Conservation (phyloP, 2,888 invertebrate species). For the Actias luna region DNA sequence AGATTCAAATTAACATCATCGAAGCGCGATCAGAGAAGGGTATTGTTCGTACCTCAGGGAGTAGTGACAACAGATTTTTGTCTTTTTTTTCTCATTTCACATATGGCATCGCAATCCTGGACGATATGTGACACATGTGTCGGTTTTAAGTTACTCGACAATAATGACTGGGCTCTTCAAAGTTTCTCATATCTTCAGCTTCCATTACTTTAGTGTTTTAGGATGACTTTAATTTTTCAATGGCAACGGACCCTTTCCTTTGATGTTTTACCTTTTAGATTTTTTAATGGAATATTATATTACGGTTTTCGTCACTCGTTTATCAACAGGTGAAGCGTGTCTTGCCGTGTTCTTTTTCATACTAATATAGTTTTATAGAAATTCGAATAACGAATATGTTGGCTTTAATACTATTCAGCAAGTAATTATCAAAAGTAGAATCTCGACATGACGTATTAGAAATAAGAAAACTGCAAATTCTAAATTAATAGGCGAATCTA, state of each 20-base stretch:
- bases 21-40: conserved; percentile 49
- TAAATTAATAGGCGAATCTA: no score
- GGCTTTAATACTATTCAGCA: no score
- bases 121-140: conserved; percentile 81
- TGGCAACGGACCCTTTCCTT: conserved; percentile 65
- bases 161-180: conserved; percentile 75
- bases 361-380: not conserved
- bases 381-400: not conserved
- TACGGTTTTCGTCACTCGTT: conserved; percentile 34
- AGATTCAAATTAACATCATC: conserved; percentile 46
- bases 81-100: conserved; percentile 75
- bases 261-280: conserved; percentile 61
- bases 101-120: conserved; percentile 81
- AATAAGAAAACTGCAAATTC: no score
- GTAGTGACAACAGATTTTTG: conserved; percentile 80
- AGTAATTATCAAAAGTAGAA: no score
- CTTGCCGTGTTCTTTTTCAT: conserved; percentile 17
- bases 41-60: conserved; percentile 79
- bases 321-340: conserved; percentile 60
- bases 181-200: conserved; percentile 64
- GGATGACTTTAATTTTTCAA: conserved; percentile 48
- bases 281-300: conserved; percentile 64
- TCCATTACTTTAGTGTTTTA: conserved; percentile 64
- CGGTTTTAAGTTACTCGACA: conserved; percentile 76
- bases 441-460: no score